Percentiles rank a stretch among this genome's conserved stretches.
Evolutionary conservation across 2,113 vertebrate species (phyloP).

Genomic region (Carassius gibelio): DNA sequence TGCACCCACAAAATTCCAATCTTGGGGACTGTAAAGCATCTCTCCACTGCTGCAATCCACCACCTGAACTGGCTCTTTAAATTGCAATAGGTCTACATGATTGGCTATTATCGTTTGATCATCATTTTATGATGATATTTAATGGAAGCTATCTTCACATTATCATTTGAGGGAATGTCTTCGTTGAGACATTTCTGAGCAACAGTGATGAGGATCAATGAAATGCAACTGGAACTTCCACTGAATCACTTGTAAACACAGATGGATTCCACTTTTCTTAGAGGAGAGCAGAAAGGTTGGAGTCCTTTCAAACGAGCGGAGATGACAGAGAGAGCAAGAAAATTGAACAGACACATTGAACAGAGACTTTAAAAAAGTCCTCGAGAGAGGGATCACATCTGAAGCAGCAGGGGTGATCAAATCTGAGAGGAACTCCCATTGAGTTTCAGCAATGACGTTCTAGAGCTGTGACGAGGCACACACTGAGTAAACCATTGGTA

Average conservation of each 20-base stretch:
- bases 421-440: constrained; percentile 33
- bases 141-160: background rate
- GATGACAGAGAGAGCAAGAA: background rate
- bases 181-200: background rate
- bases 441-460: constrained; percentile 21
- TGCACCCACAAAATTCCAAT: background rate
- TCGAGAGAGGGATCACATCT: background rate
- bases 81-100: background rate
- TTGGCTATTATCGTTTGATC: background rate
- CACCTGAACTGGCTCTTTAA: background rate
- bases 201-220: background rate
- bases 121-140: background rate
- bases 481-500: constrained; percentile 10
- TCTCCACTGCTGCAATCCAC: background rate
- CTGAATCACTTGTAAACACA: background rate
- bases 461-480: background rate
- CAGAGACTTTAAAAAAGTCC: background rate
- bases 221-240: background rate
- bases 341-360: background rate
- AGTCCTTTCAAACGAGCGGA: background rate
- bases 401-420: constrained; percentile 21
- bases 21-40: background rate
- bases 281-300: background rate
- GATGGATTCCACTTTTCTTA: background rate
- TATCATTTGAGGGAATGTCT: background rate